These are phyloP conservation scores for Microtus ochrogaster DNA, from an alignment of 2,113 vertebrate genomes.

Conservation along the genomic window DNA sequence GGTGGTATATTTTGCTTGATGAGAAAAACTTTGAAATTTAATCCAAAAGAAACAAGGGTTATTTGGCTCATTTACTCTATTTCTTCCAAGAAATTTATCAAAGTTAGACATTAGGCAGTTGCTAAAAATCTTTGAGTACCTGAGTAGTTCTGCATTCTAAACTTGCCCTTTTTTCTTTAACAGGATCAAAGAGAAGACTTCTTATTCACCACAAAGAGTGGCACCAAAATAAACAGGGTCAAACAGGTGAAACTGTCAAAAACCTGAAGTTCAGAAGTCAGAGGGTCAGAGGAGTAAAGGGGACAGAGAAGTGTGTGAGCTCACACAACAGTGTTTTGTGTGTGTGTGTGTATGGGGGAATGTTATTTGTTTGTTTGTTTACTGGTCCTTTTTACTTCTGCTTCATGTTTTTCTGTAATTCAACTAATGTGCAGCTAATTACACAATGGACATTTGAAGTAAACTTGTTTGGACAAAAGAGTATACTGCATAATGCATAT, in stretches of 20 bases:
- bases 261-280: not conserved
- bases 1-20: constrained; percentile 21
- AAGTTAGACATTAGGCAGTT: not conserved
- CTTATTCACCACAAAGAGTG: not conserved
- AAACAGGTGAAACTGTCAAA: not conserved
- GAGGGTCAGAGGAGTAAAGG: not conserved
- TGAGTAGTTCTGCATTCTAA: not conserved
- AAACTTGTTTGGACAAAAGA: not conserved
- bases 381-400: not conserved
- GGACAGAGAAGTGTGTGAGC: not conserved
- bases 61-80: constrained; percentile 31
- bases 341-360: not conserved
- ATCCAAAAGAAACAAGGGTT: not conserved
- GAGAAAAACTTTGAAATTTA: not conserved
- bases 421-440: not conserved
- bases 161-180: not conserved
- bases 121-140: not conserved
- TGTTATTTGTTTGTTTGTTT: no score
- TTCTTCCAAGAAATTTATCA: not conserved
- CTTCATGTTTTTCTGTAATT: not conserved
- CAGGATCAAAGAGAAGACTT: not conserved
- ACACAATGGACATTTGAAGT: not conserved
- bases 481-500: not conserved
- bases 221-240: not conserved
- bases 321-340: not conserved